Conservation (phyloP, 1,140 invertebrate genomes). For the Paramacrobiotus metropolitanus region DNA sequence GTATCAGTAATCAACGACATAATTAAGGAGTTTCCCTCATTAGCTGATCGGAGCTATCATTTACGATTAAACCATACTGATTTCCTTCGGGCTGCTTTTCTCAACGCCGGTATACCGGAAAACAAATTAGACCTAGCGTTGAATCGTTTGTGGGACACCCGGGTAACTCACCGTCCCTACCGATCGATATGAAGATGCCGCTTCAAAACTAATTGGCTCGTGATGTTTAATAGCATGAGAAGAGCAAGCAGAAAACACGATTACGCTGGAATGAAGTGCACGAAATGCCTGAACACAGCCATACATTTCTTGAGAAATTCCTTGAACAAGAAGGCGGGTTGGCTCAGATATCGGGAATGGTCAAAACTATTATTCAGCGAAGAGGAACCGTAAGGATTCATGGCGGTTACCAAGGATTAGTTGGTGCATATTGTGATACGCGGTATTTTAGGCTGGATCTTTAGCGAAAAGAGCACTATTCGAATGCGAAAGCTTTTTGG, state of each 20-base stretch:
- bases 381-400: slow-evolving; percentile 9
- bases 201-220: too few relatives aligned
- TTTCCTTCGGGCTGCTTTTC: slow-evolving; percentile 46
- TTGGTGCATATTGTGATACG: too few relatives aligned
- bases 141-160: slow-evolving; percentile 33
- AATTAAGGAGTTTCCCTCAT: slow-evolving; percentile 38
- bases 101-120: slow-evolving; percentile 50
- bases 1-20: slow-evolving; percentile 51
- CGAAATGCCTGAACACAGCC: slow-evolving; percentile 2
- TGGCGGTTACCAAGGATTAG: too few relatives aligned
- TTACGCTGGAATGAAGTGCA: too few relatives aligned
- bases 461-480: slow-evolving; percentile 22
- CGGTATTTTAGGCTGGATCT: slow-evolving; percentile 24
- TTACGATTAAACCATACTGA: slow-evolving; percentile 59
- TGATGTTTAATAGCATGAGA: too few relatives aligned
- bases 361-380: slow-evolving; percentile 1
- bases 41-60: slow-evolving; percentile 39
- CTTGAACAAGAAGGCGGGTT: slow-evolving; percentile 43
- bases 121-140: slow-evolving; percentile 41
- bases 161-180: too few relatives aligned
- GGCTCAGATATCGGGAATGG: slow-evolving; percentile 26
- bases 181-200: too few relatives aligned
- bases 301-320: slow-evolving; percentile 19
- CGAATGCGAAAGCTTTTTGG: slow-evolving; percentile 15
- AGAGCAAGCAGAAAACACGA: too few relatives aligned